phyloP scores from a whole-genome alignment of 2,888 invertebrate species.

The Mythimna lalbum region DNA sequence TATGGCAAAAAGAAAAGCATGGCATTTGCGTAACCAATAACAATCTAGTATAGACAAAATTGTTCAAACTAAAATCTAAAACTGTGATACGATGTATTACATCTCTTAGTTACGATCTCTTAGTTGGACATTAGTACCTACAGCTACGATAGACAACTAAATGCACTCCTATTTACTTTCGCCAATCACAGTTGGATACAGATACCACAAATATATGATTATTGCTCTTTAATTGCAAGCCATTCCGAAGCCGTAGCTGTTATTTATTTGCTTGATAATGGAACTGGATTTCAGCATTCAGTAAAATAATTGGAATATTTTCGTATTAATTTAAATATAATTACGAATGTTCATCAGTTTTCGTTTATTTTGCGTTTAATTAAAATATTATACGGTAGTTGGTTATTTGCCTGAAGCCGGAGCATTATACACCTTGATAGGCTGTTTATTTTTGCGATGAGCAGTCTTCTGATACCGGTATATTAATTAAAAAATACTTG shows the following conservation, averaged over 20 bases:
- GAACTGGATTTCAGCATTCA: conserved; percentile 23
- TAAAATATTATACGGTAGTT: conserved; percentile 3
- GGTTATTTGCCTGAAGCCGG: background rate
- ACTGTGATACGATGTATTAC: background rate
- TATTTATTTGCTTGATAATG: conserved; percentile 39
- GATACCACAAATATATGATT: conserved; percentile 15
- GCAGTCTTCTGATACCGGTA: background rate
- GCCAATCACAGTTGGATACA: background rate
- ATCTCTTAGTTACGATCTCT: too few species aligned
- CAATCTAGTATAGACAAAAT: background rate
- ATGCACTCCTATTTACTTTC: conserved; percentile 13
- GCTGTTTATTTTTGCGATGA: background rate
- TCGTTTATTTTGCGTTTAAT: conserved; percentile 28
- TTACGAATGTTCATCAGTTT: conserved; percentile 18
- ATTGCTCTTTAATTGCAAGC: conserved; percentile 45
- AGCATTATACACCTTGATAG: background rate
- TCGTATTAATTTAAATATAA: conserved; percentile 19
- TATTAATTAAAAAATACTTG: background rate
- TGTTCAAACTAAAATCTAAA: background rate
- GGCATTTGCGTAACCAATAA: background rate
- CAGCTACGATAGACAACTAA: background rate
- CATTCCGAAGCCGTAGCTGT: conserved; percentile 35
- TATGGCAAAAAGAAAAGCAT: background rate
- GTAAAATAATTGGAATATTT: conserved; percentile 32
- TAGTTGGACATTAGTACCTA: background rate